A percentile compares a stretch with the other conserved stretches of the same genome.
phyloP scores from a whole-genome alignment of 2,888 invertebrate species.

The Drosophila helvetica region DNA sequence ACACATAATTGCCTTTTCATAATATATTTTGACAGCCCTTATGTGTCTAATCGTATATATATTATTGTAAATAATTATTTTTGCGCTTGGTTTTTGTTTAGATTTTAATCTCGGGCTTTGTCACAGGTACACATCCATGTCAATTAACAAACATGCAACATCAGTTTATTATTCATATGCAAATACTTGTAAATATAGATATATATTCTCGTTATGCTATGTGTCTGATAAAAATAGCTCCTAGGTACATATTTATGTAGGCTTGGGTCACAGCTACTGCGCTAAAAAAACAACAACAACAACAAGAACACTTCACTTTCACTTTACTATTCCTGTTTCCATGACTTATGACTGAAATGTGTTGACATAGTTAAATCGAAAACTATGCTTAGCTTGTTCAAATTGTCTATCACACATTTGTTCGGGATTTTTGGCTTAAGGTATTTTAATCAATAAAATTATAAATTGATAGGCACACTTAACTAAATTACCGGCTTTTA shows the following conservation, averaged over 20 bases:
- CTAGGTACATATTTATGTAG: conserved; percentile 50
- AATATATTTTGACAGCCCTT: conserved; percentile 64
- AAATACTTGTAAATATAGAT: conserved; percentile 15
- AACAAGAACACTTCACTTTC: conserved; percentile 42
- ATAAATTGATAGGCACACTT: conserved; percentile 1
- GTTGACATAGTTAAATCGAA: conserved; percentile 51
- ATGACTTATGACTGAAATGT: conserved; percentile 30
- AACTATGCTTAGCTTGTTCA: too few species aligned
- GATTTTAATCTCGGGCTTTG: conserved; percentile 20
- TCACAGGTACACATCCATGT: conserved; percentile 68
- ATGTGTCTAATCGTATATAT: conserved; percentile 35
- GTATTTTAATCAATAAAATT: conserved; percentile 13
- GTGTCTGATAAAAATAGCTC: conserved; percentile 9
- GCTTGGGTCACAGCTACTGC: conserved; percentile 72
- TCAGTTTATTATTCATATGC: conserved; percentile 46
- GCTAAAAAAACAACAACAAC: conserved; percentile 64
- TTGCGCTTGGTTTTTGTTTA: conserved; percentile 14
- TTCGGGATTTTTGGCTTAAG: conserved; percentile 34
- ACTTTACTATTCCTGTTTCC: conserved; percentile 43
- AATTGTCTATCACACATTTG: conserved; percentile 79
- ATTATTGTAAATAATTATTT: conserved; percentile 60
- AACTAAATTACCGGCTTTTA: conserved; percentile 1
- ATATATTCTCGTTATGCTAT: not conserved
- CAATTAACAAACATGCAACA: conserved; percentile 71
- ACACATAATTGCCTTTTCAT: conserved; percentile 41